These are phyloP conservation scores for Poeciliopsis occidentalis DNA, from an alignment of 2,113 vertebrate genomes.

Conservation along the genomic window DNA sequence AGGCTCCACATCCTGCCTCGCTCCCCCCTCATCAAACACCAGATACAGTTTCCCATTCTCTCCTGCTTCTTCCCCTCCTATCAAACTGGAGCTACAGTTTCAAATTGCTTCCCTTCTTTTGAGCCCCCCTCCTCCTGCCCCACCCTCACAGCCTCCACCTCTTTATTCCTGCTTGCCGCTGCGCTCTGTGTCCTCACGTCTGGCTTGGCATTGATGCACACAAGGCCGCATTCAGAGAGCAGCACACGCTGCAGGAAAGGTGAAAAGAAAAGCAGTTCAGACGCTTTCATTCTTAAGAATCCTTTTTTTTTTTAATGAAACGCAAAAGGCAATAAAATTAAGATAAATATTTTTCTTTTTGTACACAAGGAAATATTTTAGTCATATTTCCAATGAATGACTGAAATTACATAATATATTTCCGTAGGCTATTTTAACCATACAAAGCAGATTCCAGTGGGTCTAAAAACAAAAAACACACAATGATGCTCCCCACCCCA, in stretches of 20 bases:
- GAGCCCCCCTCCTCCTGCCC: background rate
- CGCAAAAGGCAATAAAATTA: conserved; percentile 85
- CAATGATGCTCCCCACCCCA: conserved; percentile 50
- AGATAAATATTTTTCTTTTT: conserved; percentile 84
- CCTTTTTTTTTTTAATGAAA: conserved; percentile 81
- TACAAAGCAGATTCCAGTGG: conserved; percentile 80
- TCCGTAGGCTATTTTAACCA: conserved; percentile 73
- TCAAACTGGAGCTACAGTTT: conserved; percentile 62
- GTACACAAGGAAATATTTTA: conserved; percentile 80
- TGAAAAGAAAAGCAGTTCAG: background rate
- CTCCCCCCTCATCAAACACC: conserved; percentile 37
- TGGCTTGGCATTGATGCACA: conserved; percentile 58
- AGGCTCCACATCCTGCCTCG: conserved; percentile 45
- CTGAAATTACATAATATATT: conserved; percentile 78
- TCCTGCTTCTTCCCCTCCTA: conserved; percentile 45
- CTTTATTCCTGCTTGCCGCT: conserved; percentile 52
- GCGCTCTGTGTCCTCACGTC: conserved; percentile 42
- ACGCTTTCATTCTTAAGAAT: conserved; percentile 62
- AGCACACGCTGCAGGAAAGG: conserved; percentile 37
- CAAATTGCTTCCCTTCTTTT: conserved; percentile 64
- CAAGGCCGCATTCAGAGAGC: conserved; percentile 36
- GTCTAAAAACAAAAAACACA: conserved; percentile 57
- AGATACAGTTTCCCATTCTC: conserved; percentile 66
- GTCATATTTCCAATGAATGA: conserved; percentile 77
- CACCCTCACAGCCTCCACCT: conserved; percentile 1